phyloP scores from a whole-genome alignment of 1,140 invertebrate genomes.

The Drosophila auraria region DNA sequence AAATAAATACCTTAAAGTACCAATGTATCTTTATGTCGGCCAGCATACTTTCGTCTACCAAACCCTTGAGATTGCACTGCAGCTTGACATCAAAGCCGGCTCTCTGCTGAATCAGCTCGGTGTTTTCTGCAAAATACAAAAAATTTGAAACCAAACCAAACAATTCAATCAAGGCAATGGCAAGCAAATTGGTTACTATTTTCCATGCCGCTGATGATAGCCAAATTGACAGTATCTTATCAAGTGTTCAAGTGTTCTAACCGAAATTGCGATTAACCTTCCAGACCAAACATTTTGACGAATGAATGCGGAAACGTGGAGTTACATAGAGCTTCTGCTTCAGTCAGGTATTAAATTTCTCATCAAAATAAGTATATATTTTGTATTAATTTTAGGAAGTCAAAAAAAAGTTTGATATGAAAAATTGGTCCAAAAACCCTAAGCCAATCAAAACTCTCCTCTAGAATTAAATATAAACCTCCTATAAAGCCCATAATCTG shows the following conservation, averaged over 20 bases:
- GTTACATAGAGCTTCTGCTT: background rate
- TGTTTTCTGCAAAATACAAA: slow-evolving; percentile 61
- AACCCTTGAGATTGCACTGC: slow-evolving; percentile 73
- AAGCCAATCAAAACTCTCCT: background rate
- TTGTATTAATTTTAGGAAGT: background rate
- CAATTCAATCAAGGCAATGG: slow-evolving; percentile 46
- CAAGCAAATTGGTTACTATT: slow-evolving; percentile 44
- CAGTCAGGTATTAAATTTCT: background rate
- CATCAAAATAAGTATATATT: background rate
- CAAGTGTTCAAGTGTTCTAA: slow-evolving; percentile 26
- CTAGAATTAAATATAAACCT: too few species aligned
- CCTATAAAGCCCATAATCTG: background rate
- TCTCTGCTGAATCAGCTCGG: slow-evolving; percentile 75
- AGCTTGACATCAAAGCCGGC: slow-evolving; percentile 71
- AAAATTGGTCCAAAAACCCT: background rate
- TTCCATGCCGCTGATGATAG: slow-evolving; percentile 44
- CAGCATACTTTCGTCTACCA: slow-evolving; percentile 63
- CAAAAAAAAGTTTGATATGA: background rate
- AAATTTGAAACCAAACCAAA: slow-evolving; percentile 13
- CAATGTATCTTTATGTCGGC: slow-evolving; percentile 72
- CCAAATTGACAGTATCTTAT: slow-evolving; percentile 66
- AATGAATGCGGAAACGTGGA: slow-evolving; percentile 33
- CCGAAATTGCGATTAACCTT: slow-evolving; percentile 48
- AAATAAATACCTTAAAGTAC: slow-evolving; percentile 72
- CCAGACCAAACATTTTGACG: slow-evolving; percentile 33